phyloP scores from a whole-genome alignment of 2,113 vertebrate species.

The Mobula hypostoma region DNA sequence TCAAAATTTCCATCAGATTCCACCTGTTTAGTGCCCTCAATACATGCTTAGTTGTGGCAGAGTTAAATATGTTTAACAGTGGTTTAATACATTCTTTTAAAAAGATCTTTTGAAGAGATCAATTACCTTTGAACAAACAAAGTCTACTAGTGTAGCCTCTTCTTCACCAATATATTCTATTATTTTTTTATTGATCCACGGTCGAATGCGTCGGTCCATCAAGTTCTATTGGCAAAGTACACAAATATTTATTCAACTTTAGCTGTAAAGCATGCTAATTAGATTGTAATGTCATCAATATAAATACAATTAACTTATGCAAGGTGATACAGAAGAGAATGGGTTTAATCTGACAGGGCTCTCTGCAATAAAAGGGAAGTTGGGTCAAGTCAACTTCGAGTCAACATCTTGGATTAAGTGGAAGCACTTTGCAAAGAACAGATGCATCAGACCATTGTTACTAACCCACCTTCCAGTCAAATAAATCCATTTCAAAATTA shows the following conservation, averaged over 20 bases:
- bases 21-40: no score
- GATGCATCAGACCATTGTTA: not conserved
- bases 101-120: not conserved
- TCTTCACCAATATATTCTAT: slow-evolving; percentile 99
- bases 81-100: not conserved
- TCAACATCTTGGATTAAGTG: not conserved
- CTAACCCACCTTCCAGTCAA: not conserved
- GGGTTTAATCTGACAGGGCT: not conserved
- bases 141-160: slow-evolving; percentile 92
- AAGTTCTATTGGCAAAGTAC: slow-evolving; percentile 61
- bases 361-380: no score
- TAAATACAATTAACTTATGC: not conserved
- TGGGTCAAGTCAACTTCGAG: no score
- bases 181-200: slow-evolving; percentile 99
- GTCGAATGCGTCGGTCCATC: slow-evolving; percentile 93
- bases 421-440: not conserved
- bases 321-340: not conserved
- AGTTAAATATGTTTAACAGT: no score
- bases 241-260: not conserved
- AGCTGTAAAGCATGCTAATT: not conserved
- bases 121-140: slow-evolving; percentile 93
- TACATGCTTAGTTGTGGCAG: no score
- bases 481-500: not conserved
- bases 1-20: no score
- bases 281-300: not conserved